phyloP scores from a whole-genome alignment of 2,113 vertebrate genomes.

The Calyptomena viridis region DNA sequence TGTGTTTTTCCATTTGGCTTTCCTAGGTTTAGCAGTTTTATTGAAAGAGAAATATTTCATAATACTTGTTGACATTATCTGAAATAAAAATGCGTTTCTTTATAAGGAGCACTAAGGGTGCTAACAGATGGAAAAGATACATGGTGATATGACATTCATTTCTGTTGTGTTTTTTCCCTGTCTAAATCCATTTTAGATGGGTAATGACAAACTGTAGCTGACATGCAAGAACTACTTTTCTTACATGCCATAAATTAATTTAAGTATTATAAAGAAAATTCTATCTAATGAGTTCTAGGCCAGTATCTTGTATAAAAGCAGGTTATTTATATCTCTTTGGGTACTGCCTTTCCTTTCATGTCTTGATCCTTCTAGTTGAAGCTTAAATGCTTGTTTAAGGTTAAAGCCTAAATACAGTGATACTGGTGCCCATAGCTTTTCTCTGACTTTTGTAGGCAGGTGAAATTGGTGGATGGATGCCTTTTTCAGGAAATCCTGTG shows the following conservation, averaged over 20 bases:
- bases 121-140: constrained; percentile 58
- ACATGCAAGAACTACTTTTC: constrained; percentile 3
- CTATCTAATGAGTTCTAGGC: not conserved
- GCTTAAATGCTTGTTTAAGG: not conserved
- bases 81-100: constrained; percentile 48
- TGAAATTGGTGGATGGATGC: not conserved
- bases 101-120: constrained; percentile 40
- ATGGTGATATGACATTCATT: constrained; percentile 27
- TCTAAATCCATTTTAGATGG: constrained; percentile 34
- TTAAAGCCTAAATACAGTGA: not conserved
- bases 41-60: constrained; percentile 51
- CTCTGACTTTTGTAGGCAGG: not conserved
- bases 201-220: constrained; percentile 31
- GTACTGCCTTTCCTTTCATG: not conserved
- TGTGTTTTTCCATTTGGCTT: constrained; percentile 12
- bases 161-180: constrained; percentile 4
- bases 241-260: not conserved
- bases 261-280: not conserved
- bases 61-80: constrained; percentile 58
- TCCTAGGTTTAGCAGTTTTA: constrained; percentile 7
- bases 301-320: not conserved
- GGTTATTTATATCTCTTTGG: not conserved
- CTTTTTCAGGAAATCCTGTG: not conserved
- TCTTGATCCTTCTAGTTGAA: not conserved
- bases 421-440: not conserved